Conservation (phyloP, 1,140 invertebrate genomes). For the Hermatobates lingyangjiaoensis region DNA sequence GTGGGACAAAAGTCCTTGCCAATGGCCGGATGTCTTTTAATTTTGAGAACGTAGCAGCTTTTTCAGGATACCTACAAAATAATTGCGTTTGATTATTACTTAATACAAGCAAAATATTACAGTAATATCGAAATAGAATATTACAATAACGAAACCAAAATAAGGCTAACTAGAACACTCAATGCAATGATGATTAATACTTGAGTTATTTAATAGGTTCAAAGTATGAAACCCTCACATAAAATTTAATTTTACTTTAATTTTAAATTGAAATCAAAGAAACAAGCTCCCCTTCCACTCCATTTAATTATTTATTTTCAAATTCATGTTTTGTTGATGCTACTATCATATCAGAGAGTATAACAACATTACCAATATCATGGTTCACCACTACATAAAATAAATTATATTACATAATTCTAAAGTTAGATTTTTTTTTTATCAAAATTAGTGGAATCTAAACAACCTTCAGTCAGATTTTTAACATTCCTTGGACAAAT, state of each 20-base stretch:
- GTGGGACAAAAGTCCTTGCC: slow-evolving; percentile 31
- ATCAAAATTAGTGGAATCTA: too few relatives aligned
- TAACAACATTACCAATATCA: too few relatives aligned
- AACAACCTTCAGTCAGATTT: too few relatives aligned
- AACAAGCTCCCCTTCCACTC: too few relatives aligned
- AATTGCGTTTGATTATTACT: background rate
- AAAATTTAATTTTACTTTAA: background rate
- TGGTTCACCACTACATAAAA: too few relatives aligned
- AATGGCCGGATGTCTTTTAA: slow-evolving; percentile 42
- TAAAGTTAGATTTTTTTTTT: too few relatives aligned
- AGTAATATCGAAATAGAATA: background rate
- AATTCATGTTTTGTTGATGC: too few relatives aligned
- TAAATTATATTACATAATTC: too few relatives aligned
- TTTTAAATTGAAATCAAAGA: too few relatives aligned
- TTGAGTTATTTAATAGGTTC: background rate
- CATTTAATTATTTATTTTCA: too few relatives aligned
- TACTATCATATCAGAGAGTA: too few relatives aligned
- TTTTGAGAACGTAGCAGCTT: slow-evolving; percentile 23
- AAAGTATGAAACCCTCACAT: background rate
- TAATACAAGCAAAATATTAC: background rate
- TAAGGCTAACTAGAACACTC: background rate
- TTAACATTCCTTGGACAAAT: too few relatives aligned
- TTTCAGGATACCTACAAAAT: slow-evolving; percentile 25
- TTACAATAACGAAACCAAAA: background rate
- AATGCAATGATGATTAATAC: background rate